Conservation (phyloP, 2,888 invertebrate genomes). For the Argyresthia goedartella region DNA sequence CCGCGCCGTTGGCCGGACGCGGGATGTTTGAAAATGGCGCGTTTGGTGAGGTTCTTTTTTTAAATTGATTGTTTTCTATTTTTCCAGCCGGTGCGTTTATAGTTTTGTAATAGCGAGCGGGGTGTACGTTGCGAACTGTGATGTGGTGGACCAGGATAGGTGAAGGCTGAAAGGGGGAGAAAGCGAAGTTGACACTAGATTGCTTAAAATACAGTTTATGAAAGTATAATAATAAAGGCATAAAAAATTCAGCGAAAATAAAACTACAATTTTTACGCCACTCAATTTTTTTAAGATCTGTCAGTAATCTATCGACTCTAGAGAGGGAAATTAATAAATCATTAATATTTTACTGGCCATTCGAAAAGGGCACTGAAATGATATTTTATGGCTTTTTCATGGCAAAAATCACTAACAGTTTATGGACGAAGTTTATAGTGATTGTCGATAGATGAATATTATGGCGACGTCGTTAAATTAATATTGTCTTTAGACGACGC, state of each 20-base stretch:
- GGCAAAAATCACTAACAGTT: not conserved
- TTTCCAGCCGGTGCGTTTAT: too few species aligned
- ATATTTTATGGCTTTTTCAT: not conserved
- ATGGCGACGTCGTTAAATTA: not conserved
- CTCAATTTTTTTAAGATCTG: too few species aligned
- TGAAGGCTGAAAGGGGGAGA: too few species aligned
- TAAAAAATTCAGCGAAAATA: too few species aligned
- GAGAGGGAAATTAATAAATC: not conserved
- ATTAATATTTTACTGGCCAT: not conserved
- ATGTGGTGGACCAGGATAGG: too few species aligned
- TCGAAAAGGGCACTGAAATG: not conserved
- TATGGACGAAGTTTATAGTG: not conserved
- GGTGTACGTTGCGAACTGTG: not conserved
- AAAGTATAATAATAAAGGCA: too few species aligned
- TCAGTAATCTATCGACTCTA: too few species aligned
- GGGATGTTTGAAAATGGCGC: slow-evolving; percentile 27
- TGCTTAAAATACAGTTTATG: too few species aligned
- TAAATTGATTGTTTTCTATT: not conserved
- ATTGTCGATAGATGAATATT: not conserved
- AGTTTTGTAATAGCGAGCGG: too few species aligned
- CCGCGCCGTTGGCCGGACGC: slow-evolving; percentile 35
- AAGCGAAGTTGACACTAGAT: too few species aligned
- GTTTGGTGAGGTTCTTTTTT: too few species aligned
- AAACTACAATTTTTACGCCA: too few species aligned
- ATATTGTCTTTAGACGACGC: not conserved